Evolutionary conservation across 2,888 invertebrate genomes (phyloP).

Genomic region (Pogonocherus hispidulus): DNA sequence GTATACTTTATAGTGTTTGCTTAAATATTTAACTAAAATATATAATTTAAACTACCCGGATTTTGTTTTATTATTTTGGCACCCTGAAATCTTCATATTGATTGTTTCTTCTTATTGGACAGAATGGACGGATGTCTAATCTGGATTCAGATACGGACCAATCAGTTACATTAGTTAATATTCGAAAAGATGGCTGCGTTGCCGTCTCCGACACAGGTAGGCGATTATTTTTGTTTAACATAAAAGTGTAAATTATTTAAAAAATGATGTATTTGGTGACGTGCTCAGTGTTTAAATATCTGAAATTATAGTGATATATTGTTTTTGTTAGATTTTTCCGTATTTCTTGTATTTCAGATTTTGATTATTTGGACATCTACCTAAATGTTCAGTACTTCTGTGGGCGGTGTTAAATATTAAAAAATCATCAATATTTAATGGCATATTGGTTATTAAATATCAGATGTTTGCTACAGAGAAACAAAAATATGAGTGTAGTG

Average conservation of each 20-base stretch:
- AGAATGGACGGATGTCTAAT: neutral
- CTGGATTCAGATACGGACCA: neutral
- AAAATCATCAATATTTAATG: conserved; percentile 27
- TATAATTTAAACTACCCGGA: conserved; percentile 11
- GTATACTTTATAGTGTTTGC: too few species aligned
- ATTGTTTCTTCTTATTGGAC: conserved; percentile 14
- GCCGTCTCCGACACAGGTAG: conserved; percentile 89
- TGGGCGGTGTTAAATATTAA: conserved; percentile 39
- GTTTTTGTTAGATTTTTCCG: neutral
- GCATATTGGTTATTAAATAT: conserved; percentile 44
- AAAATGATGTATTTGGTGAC: conserved; percentile 38
- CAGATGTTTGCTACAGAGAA: neutral
- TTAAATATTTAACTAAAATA: neutral
- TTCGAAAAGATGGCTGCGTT: conserved; percentile 84
- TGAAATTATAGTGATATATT: neutral
- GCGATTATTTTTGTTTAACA: conserved; percentile 52
- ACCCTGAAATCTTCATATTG: conserved; percentile 15
- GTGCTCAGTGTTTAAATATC: conserved; percentile 6
- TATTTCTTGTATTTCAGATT: conserved; percentile 31
- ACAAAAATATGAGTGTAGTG: conserved; percentile 50
- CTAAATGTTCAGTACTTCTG: conserved; percentile 9
- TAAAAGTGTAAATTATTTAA: conserved; percentile 53
- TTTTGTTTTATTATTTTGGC: conserved; percentile 24
- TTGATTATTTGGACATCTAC: conserved; percentile 20
- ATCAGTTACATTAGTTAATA: conserved; percentile 44